These are phyloP conservation scores for Scaeva pyrastri DNA, from an alignment of 2,888 invertebrate species.

Conservation along the genomic window DNA sequence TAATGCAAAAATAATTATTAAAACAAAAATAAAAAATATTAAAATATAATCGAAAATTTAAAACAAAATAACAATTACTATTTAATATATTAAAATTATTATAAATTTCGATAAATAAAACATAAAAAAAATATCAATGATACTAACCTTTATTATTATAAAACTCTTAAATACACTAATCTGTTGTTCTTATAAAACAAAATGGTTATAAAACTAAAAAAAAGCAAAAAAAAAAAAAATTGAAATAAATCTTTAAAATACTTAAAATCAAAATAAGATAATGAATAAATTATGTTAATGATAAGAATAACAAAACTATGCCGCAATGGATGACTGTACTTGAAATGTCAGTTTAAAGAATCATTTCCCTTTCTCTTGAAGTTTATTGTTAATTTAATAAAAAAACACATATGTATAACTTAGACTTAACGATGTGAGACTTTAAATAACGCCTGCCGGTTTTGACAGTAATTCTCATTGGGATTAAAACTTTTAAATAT, in stretches of 20 bases:
- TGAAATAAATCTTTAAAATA: constrained; percentile 54
- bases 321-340: constrained; percentile 23
- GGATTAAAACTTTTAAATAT: too few species aligned
- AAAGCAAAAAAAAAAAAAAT: constrained; percentile 20
- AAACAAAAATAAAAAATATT: constrained; percentile 32
- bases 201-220: constrained; percentile 15
- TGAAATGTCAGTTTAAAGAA: background rate
- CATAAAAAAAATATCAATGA: constrained; percentile 55
- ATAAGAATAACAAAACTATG: constrained; percentile 22
- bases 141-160: constrained; percentile 71
- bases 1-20: constrained; percentile 37
- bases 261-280: constrained; percentile 26
- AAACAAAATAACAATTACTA: constrained; percentile 56
- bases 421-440: too few species aligned
- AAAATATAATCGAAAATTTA: constrained; percentile 55
- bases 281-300: constrained; percentile 30
- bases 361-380: background rate
- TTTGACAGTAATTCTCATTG: too few species aligned
- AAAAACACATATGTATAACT: too few species aligned
- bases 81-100: constrained; percentile 54
- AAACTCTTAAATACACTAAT: constrained; percentile 66
- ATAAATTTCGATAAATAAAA: constrained; percentile 48
- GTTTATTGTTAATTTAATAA: too few species aligned
- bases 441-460: too few species aligned
- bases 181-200: constrained; percentile 55